phyloP scores from a whole-genome alignment of 2,797 vertebrate species.

The Clarias laeviceps region DNA sequence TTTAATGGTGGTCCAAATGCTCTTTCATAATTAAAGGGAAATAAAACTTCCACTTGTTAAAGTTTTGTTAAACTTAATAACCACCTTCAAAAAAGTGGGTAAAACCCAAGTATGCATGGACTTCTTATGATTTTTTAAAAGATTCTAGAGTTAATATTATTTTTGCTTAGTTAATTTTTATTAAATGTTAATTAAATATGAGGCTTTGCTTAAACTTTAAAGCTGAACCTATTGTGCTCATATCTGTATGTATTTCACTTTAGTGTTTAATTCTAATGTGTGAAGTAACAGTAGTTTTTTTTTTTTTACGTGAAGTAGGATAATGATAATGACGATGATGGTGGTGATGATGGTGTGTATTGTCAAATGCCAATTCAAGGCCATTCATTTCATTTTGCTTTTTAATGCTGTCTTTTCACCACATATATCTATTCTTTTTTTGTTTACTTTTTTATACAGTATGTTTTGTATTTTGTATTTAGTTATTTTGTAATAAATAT shows the following conservation, averaged over 20 bases:
- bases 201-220: conserved; percentile 4
- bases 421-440: conserved; percentile 13
- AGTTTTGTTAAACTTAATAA: conserved; percentile 13
- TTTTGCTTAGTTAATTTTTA: neutral
- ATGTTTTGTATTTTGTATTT: neutral
- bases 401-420: neutral
- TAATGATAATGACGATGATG: neutral
- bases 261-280: neutral
- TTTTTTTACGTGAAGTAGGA: neutral
- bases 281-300: neutral
- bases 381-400: neutral
- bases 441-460: neutral
- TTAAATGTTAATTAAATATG: neutral
- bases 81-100: conserved; percentile 44
- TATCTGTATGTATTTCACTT: conserved; percentile 8
- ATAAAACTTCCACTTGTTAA: too few relatives aligned
- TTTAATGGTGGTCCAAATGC: neutral
- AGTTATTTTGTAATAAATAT: neutral
- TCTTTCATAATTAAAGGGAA: conserved; percentile 6
- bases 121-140: neutral
- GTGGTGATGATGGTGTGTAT: conserved; percentile 6
- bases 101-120: conserved; percentile 31
- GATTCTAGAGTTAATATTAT: neutral
- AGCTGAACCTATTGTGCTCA: conserved; percentile 13
- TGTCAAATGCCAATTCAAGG: neutral